These are phyloP conservation scores for Pedicia rivosa DNA, from an alignment of 2,888 invertebrate species.

Conservation along the genomic window DNA sequence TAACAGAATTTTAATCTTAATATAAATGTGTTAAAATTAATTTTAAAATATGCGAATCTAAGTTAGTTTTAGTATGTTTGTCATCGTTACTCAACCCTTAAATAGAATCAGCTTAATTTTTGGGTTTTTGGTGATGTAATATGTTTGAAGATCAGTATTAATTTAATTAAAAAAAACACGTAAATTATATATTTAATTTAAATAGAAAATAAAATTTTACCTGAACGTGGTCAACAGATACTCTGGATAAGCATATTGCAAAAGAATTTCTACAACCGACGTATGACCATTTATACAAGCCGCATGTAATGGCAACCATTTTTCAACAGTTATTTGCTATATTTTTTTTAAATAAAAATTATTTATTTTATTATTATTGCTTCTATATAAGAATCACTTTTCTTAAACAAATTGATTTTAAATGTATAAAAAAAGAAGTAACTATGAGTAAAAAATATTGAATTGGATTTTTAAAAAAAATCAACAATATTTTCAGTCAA, in stretches of 20 bases:
- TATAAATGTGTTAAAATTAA: too few relatives aligned
- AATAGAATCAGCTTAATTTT: background rate
- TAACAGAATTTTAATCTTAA: conserved; percentile 6
- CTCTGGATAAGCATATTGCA: conserved; percentile 69
- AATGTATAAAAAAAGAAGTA: too few relatives aligned
- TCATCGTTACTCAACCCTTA: background rate
- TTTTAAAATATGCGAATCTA: too few relatives aligned
- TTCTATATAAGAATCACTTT: too few relatives aligned
- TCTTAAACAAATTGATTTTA: too few relatives aligned
- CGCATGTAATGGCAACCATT: conserved; percentile 85
- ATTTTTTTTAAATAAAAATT: conserved; percentile 1
- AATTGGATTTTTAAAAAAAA: too few relatives aligned
- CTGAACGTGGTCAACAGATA: conserved; percentile 43
- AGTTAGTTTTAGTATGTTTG: too few relatives aligned
- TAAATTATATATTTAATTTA: too few relatives aligned
- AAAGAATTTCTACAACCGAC: conserved; percentile 56
- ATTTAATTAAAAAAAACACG: too few relatives aligned
- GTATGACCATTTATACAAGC: conserved; percentile 81
- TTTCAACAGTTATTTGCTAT: conserved; percentile 74
- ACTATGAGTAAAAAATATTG: too few relatives aligned
- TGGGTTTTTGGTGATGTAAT: too few relatives aligned
- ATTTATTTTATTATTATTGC: background rate
- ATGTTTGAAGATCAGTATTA: too few relatives aligned
- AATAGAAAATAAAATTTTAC: conserved; percentile 19
- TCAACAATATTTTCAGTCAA: background rate